Evolutionary conservation across 2,888 invertebrate genomes (phyloP).

Genomic region (Cylloceria caligata): DNA sequence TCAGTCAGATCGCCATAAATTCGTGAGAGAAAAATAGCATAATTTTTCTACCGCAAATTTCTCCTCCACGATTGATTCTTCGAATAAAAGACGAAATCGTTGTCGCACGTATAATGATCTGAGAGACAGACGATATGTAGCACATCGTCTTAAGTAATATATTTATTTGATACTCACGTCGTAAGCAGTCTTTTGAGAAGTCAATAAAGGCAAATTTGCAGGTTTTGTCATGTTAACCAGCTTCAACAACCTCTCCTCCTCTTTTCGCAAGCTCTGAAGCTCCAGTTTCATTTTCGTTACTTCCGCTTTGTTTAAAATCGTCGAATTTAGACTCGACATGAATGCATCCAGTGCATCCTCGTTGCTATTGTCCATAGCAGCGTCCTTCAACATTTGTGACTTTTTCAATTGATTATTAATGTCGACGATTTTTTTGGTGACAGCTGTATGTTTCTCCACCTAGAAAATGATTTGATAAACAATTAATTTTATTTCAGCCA

Average conservation of each 20-base stretch:
- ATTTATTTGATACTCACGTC: constrained; percentile 52
- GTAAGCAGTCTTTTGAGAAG: constrained; percentile 73
- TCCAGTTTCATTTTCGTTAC: constrained; percentile 89
- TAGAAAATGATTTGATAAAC: constrained; percentile 78
- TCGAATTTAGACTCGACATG: constrained; percentile 89
- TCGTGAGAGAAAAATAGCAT: no score
- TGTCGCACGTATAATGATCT: no score
- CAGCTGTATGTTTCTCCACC: constrained; percentile 87
- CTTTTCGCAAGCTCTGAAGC: constrained; percentile 89
- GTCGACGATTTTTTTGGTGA: constrained; percentile 86
- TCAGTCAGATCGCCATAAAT: no score
- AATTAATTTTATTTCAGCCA: not conserved
- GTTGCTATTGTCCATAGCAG: constrained; percentile 82
- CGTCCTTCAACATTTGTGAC: constrained; percentile 84
- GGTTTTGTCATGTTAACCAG: constrained; percentile 92
- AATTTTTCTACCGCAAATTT: no score
- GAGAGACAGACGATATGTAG: no score
- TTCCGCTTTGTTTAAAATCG: constrained; percentile 85
- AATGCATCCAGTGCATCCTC: constrained; percentile 93
- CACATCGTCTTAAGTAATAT: no score
- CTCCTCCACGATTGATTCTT: no score
- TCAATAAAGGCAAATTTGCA: constrained; percentile 86
- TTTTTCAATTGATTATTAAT: constrained; percentile 86
- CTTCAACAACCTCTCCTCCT: constrained; percentile 89
- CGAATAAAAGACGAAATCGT: no score